A percentile compares a stretch with the other conserved stretches of the same genome.
phyloP scores from a whole-genome alignment of 92 coral and sea anemone genomes.

The Palythoa grandiflora region DNA sequence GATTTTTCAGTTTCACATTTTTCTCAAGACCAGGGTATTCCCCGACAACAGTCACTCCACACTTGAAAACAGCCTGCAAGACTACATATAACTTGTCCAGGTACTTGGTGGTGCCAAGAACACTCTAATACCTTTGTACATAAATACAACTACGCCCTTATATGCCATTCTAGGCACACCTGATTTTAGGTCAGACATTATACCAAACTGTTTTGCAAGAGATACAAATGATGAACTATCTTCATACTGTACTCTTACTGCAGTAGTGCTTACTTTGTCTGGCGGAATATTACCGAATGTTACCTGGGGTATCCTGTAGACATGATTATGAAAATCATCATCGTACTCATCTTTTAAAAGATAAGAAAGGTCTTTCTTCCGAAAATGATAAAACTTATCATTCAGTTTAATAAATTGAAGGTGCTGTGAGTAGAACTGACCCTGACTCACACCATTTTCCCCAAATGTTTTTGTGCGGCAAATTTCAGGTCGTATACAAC shows the following conservation, averaged over 20 bases:
- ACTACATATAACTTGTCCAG: constrained; percentile 67
- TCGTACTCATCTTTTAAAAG: constrained; percentile 83
- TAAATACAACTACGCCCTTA: constrained; percentile 81
- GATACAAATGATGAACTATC: constrained; percentile 62
- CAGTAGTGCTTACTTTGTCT: constrained; percentile 48
- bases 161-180: constrained; percentile 96
- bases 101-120: constrained; percentile 78
- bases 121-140: constrained; percentile 73
- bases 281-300: constrained; percentile 65
- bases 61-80: background rate
- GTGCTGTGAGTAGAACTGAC: constrained; percentile 87
- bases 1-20: background rate
- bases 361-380: constrained; percentile 77
- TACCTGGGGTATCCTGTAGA: constrained; percentile 76
- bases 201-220: constrained; percentile 74
- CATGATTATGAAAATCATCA: constrained; percentile 57
- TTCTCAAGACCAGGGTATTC: background rate
- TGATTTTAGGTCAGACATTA: constrained; percentile 85
- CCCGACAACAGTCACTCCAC: too few species aligned
- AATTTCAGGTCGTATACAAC: constrained; percentile 93
- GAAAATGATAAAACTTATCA: constrained; percentile 76
- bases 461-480: constrained; percentile 93
- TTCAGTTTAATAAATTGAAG: constrained; percentile 80
- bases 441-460: constrained; percentile 85
- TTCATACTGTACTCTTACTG: constrained; percentile 82